Base-by-base conservation (phyloP, 2,797 vertebrate genomes). In the Pogoniulus pusillus region DNA sequence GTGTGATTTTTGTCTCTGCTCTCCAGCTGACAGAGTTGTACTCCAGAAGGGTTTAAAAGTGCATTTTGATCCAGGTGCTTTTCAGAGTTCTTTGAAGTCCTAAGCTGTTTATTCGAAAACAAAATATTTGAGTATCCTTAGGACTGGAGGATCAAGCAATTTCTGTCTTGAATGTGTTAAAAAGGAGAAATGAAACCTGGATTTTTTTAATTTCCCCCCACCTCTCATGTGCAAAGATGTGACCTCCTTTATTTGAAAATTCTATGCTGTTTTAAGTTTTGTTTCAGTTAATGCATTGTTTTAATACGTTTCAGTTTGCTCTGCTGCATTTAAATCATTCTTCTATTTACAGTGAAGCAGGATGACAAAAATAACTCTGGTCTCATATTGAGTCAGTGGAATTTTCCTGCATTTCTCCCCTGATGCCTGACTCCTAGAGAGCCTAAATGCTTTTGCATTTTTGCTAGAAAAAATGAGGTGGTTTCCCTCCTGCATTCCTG, bases 381-480 rank as follows among this genome's bases (percentile, higher is more conserved):
- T 91, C 84, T 94, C n/a, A 2, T 49, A 49, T 81, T 74, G 93
- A 96, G 96, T 81, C 93, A 94, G 83, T 97, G 96, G 97, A 97
- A 97, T 97, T 97, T 97, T 97, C 93, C 97, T 91, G 96, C 84
- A 86, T 96, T 62, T 90, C 86, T 96, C 87, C 92, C 77, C 84
- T 62, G 75, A 51, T 93, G 80, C 82, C 75, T n/a, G 87, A 83
- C 92, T 97, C 87, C 53, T 86, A n/a, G 93, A 92, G 90, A 71
- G 12, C 77, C 92, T 82, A 85, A 93, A 73, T 70, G 71, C 76
- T 92, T 94, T 71, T 58, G 80, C 82, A 80, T 87, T 89, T 94
- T 68, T 89, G 4, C 29, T 71, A 82, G 89, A 71, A 87, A 14
- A 37, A 85, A 72, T 27, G 71, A 93, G 88, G 75, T 78, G 71